These are phyloP conservation scores for Crypturellus undulatus DNA, from an alignment of 2,113 vertebrate genomes.

Conservation along the genomic window DNA sequence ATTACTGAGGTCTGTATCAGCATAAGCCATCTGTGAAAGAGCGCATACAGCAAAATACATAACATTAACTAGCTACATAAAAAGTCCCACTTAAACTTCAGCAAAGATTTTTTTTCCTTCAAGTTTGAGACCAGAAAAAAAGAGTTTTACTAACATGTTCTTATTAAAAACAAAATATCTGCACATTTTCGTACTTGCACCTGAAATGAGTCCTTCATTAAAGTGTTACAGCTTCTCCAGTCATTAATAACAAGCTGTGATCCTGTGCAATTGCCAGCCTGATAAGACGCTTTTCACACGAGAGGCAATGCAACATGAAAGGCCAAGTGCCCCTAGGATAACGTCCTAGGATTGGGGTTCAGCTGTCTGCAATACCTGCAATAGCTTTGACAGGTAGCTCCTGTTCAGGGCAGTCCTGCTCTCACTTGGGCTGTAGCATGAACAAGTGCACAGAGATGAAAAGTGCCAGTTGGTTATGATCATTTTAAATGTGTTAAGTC, in stretches of 20 bases:
- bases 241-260: slow-evolving; percentile 55
- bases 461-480: slow-evolving; percentile 18
- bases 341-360: neutral
- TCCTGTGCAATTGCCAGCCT: slow-evolving; percentile 15
- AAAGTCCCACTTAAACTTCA: neutral
- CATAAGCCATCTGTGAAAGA: neutral
- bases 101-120: neutral
- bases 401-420: neutral
- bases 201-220: neutral
- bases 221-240: slow-evolving; percentile 5
- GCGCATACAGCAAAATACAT: neutral
- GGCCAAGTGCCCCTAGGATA: slow-evolving; percentile 24
- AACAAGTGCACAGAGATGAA: neutral
- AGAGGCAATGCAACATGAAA: slow-evolving; percentile 30
- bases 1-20: neutral
- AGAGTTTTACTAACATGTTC: neutral
- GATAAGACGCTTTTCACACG: neutral
- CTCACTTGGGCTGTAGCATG: neutral
- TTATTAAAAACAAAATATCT: slow-evolving; percentile 27
- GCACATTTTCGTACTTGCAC: slow-evolving; percentile 13
- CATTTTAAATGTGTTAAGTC: neutral
- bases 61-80: neutral
- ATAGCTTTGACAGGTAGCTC: neutral
- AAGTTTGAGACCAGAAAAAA: neutral
- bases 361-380: slow-evolving; percentile 34